phyloP scores from a whole-genome alignment of 2,113 vertebrate genomes.

The Epinephelus lanceolatus region DNA sequence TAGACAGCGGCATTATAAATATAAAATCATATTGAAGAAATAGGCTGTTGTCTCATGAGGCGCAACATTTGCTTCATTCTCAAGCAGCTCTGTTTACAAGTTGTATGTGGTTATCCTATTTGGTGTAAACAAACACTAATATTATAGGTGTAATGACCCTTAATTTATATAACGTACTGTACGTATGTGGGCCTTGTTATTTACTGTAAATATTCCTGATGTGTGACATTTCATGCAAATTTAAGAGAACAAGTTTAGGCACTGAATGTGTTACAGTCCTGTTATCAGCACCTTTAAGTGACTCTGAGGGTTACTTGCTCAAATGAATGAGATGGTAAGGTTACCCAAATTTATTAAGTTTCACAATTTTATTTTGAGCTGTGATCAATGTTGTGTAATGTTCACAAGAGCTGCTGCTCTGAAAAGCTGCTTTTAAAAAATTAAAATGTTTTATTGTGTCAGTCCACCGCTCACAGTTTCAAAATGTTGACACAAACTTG shows the following conservation, averaged over 20 bases:
- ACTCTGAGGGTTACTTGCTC: slow-evolving; percentile 41
- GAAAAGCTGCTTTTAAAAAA: slow-evolving; percentile 22
- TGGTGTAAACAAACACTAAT: slow-evolving; percentile 58
- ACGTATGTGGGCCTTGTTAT: slow-evolving; percentile 63
- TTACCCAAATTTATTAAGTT: slow-evolving; percentile 8
- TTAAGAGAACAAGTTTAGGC: slow-evolving; percentile 40
- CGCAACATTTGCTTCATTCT: slow-evolving; percentile 41
- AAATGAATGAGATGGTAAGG: slow-evolving; percentile 13
- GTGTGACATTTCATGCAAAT: slow-evolving; percentile 67
- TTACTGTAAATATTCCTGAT: slow-evolving; percentile 72
- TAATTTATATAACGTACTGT: slow-evolving; percentile 66
- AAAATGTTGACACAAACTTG: slow-evolving; percentile 19
- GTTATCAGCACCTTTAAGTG: slow-evolving; percentile 59
- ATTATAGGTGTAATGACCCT: slow-evolving; percentile 50
- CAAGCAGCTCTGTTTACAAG: slow-evolving; percentile 63
- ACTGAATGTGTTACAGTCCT: slow-evolving; percentile 50
- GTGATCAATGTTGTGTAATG: slow-evolving; percentile 34
- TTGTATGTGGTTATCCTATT: slow-evolving; percentile 43
- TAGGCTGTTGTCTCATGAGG: slow-evolving; percentile 20
- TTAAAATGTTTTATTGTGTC: not conserved
- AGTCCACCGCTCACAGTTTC: slow-evolving; percentile 34
- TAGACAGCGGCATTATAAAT: slow-evolving; percentile 33
- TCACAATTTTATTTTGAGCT: slow-evolving; percentile 42
- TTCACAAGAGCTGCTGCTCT: slow-evolving; percentile 48
- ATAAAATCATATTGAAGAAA: slow-evolving; percentile 39